Evolutionary conservation across 1,140 invertebrate species (phyloP), one percentile per base, ranked within the genome.

Genomic region (Bombus waltoni): DNA sequence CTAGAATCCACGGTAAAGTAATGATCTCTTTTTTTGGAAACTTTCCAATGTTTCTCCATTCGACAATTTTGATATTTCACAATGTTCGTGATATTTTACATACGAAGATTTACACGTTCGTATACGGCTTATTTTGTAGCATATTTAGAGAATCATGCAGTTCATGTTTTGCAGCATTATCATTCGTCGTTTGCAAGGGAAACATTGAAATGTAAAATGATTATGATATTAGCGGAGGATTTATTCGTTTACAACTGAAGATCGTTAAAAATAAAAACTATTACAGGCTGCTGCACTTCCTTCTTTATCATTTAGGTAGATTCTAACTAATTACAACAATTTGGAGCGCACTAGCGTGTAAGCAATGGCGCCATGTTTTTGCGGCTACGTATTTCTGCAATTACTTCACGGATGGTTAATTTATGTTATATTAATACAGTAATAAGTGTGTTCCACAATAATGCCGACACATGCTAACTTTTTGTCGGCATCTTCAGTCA

Each of bases 21-120:
- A 88, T 75, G 85, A 88, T 87, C 73, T 68, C 62, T 74, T 86
- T 83, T 83, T 83, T 88, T 88, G 74, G 87, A 83, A 66, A 38
- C 59, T 18, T 53, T 87, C 87, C 87, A 88, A 87, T 72, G 85
- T 65, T 76, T 81, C 65, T 18, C 65, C 77, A 87, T 74, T 84
- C 70, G 68, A 77, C 68, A 66, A 68, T 85, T 79, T 71, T 78
- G 75, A 74, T 53, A 53, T 44, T 80, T 84, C 25, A 28, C 71
- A 66, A 44, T 11, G 35, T 47, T 35, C n/a, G 32, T 18, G 57
- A 78, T 72, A 83, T 83, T 86, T 86, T 35, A 47, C 4, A 35
- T 40, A 53, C 22, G 57, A 74, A 73, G 3, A 78, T 78, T 66
- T 78, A 65, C 18, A 2, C 15, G 28, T 28, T 32, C 11, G 65